These are phyloP conservation scores for Siniperca scherzeri DNA, from an alignment of 2,797 vertebrate species.

Conservation along the genomic window DNA sequence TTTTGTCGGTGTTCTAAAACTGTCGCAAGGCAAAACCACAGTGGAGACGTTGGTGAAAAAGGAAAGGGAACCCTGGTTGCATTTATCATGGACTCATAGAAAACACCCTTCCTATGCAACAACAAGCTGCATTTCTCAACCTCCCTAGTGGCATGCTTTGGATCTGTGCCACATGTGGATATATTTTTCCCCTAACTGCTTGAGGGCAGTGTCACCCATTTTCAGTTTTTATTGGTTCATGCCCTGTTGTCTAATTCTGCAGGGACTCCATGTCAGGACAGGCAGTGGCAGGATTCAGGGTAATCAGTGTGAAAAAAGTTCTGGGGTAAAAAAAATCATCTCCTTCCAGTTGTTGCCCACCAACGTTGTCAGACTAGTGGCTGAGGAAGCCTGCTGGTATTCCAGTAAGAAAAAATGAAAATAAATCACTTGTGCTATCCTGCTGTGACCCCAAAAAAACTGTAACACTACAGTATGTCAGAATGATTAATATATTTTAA, in stretches of 20 bases:
- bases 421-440: slow-evolving; percentile 37
- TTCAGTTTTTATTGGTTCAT: slow-evolving; percentile 69
- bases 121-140: slow-evolving; percentile 68
- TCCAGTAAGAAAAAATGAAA: slow-evolving; percentile 19
- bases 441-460: slow-evolving; percentile 34
- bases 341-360: slow-evolving; percentile 67
- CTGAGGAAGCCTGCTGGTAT: slow-evolving; percentile 29
- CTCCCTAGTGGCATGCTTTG: slow-evolving; percentile 69
- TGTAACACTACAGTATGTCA: slow-evolving; percentile 6
- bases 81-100: slow-evolving; percentile 79
- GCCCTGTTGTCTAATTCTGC: slow-evolving; percentile 63
- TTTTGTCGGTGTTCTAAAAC: slow-evolving; percentile 34
- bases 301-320: slow-evolving; percentile 67
- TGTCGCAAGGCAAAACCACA: slow-evolving; percentile 79
- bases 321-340: slow-evolving; percentile 26
- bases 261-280: slow-evolving; percentile 71
- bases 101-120: slow-evolving; percentile 83
- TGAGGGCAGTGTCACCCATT: slow-evolving; percentile 67
- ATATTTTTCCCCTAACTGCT: slow-evolving; percentile 58
- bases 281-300: slow-evolving; percentile 61
- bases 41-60: slow-evolving; percentile 79
- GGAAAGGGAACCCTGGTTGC: slow-evolving; percentile 79
- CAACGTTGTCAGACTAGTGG: slow-evolving; percentile 44
- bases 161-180: slow-evolving; percentile 68
- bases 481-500: slow-evolving; percentile 27